A percentile compares a stretch with the other conserved stretches of the same genome.
Evolutionary conservation across 23 tunicate species (phyloP).

Genomic region (Pegea sp.): DNA sequence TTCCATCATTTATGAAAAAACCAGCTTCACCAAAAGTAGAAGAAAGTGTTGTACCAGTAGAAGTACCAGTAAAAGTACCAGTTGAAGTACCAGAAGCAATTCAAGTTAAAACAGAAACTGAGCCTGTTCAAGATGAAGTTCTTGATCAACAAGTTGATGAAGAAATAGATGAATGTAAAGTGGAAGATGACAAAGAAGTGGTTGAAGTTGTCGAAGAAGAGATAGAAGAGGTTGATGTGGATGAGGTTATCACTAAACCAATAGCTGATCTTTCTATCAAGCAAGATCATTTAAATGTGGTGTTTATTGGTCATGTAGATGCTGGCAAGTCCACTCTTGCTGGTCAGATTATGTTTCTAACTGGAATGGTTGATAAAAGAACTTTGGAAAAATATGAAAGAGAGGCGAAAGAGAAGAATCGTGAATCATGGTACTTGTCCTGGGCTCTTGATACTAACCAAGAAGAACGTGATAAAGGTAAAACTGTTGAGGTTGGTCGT

Average conservation of each 20-base stretch:
- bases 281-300: constrained; percentile 77
- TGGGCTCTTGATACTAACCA: constrained; percentile 97
- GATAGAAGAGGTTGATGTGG: constrained; percentile 1
- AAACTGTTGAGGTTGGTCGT: constrained; percentile 91
- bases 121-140: neutral
- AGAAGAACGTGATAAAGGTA: constrained; percentile 97
- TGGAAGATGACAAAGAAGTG: constrained; percentile 2
- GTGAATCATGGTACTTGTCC: constrained; percentile 95
- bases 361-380: constrained; percentile 98
- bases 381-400: constrained; percentile 95
- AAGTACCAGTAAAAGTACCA: neutral
- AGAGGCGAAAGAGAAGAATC: constrained; percentile 94
- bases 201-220: constrained; percentile 1
- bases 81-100: constrained; percentile 2
- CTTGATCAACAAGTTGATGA: constrained; percentile 2
- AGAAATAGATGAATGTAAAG: neutral
- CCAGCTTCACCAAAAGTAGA: no score
- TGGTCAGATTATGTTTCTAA: constrained; percentile 85
- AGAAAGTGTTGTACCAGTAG: constrained; percentile 1
- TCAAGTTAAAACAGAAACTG: neutral
- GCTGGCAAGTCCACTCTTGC: constrained; percentile 98
- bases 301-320: constrained; percentile 96
- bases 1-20: no score
- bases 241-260: constrained; percentile 1
- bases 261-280: constrained; percentile 3